These are phyloP conservation scores for Cyprinodon tularosa DNA, from an alignment of 2,113 vertebrate species.

Conservation along the genomic window DNA sequence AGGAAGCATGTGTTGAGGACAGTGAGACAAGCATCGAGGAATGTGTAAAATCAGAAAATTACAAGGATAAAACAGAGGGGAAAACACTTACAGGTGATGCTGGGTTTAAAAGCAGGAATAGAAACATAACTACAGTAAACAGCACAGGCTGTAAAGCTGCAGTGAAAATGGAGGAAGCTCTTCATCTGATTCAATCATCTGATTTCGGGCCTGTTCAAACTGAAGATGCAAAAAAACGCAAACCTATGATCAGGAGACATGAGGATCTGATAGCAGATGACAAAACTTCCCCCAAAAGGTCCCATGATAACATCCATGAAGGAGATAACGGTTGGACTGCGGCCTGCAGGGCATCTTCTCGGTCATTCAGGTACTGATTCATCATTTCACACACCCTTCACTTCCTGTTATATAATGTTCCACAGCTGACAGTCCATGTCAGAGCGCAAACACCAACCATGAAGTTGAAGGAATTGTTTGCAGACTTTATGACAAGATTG, in stretches of 20 bases:
- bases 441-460: too few species aligned
- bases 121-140: neutral
- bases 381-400: neutral
- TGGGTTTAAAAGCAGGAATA: neutral
- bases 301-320: neutral
- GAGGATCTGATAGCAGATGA: neutral
- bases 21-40: neutral
- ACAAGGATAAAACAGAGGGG: neutral
- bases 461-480: too few species aligned
- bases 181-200: neutral
- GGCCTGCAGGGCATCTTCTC: neutral
- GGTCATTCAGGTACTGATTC: constrained; percentile 34
- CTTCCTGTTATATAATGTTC: too few species aligned
- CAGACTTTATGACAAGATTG: too few species aligned
- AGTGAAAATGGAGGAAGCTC: neutral
- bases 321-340: neutral
- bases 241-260: neutral
- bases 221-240: neutral
- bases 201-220: neutral
- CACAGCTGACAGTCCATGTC: too few species aligned
- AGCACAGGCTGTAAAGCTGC: neutral
- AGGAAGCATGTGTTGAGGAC: neutral
- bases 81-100: neutral
- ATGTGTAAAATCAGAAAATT: neutral
- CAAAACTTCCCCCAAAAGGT: neutral